phyloP scores from a whole-genome alignment of 2,888 invertebrate species.

The Schizaphis graminum region DNA sequence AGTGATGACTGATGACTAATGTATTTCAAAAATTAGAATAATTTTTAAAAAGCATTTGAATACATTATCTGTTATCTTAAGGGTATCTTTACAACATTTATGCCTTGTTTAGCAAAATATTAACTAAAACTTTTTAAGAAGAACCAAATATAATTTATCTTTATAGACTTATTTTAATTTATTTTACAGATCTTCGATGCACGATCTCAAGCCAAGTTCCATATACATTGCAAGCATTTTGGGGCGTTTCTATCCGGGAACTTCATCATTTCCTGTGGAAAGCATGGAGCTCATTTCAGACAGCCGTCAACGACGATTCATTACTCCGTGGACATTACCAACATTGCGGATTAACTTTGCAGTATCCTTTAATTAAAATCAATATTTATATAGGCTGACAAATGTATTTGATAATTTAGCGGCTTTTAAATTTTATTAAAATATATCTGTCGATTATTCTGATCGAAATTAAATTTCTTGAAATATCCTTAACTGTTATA shows the following conservation, averaged over 20 bases:
- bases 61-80: background rate
- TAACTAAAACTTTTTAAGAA: background rate
- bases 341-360: slow-evolving; percentile 69
- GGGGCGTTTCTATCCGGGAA: slow-evolving; percentile 84
- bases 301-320: slow-evolving; percentile 76
- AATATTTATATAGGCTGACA: background rate
- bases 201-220: slow-evolving; percentile 82
- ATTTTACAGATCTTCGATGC: slow-evolving; percentile 79
- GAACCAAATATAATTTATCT: background rate
- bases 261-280: slow-evolving; percentile 83
- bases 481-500: slow-evolving; percentile 69
- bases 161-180: background rate
- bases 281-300: slow-evolving; percentile 78
- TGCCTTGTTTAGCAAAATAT: background rate
- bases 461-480: background rate
- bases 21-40: background rate
- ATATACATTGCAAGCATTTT: slow-evolving; percentile 82
- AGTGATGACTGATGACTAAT: background rate
- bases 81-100: background rate
- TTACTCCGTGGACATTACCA: slow-evolving; percentile 74
- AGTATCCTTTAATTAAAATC: slow-evolving; percentile 68
- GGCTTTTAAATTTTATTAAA: background rate
- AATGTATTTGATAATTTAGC: background rate
- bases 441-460: background rate
- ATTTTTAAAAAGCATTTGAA: background rate